phyloP scores from a whole-genome alignment of 2,888 invertebrate genomes.

The Sialis lutaria region DNA sequence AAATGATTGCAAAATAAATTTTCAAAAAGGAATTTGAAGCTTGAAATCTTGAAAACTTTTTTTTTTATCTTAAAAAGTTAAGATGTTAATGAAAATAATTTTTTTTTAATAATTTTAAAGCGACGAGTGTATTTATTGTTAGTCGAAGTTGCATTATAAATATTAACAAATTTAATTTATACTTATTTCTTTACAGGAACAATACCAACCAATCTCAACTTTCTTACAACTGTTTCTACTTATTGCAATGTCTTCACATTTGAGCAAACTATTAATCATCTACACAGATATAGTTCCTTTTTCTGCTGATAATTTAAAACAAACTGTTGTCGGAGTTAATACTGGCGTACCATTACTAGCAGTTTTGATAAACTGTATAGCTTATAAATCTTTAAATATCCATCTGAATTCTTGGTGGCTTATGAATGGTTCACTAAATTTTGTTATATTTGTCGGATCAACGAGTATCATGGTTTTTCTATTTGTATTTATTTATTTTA shows the following conservation, averaged over 20 bases:
- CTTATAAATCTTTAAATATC: slow-evolving; percentile 42
- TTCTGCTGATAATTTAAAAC: slow-evolving; percentile 32
- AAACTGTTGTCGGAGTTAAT: slow-evolving; percentile 47
- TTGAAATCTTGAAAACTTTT: too few relatives aligned
- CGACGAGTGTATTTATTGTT: background rate
- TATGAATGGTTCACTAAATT: slow-evolving; percentile 35
- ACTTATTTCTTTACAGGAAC: slow-evolving; percentile 28
- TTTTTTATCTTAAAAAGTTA: too few relatives aligned
- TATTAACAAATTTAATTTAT: background rate
- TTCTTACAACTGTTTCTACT: slow-evolving; percentile 45
- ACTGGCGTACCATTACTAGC: slow-evolving; percentile 52
- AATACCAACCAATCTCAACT: slow-evolving; percentile 39
- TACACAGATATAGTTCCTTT: slow-evolving; percentile 50
- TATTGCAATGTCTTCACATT: slow-evolving; percentile 48
- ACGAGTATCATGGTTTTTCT: slow-evolving; percentile 47
- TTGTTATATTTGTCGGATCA: slow-evolving; percentile 48
- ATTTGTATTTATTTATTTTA: slow-evolving; percentile 48
- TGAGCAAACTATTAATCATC: slow-evolving; percentile 50
- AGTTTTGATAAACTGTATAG: slow-evolving; percentile 46
- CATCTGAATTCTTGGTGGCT: slow-evolving; percentile 45
- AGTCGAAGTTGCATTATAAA: background rate
- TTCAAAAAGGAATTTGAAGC: too few relatives aligned
- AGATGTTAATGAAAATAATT: too few relatives aligned
- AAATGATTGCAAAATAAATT: too few relatives aligned
- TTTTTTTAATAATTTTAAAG: background rate